phyloP scores from a whole-genome alignment of 2,797 vertebrate species.

The Kryptolebias ocellatus region DNA sequence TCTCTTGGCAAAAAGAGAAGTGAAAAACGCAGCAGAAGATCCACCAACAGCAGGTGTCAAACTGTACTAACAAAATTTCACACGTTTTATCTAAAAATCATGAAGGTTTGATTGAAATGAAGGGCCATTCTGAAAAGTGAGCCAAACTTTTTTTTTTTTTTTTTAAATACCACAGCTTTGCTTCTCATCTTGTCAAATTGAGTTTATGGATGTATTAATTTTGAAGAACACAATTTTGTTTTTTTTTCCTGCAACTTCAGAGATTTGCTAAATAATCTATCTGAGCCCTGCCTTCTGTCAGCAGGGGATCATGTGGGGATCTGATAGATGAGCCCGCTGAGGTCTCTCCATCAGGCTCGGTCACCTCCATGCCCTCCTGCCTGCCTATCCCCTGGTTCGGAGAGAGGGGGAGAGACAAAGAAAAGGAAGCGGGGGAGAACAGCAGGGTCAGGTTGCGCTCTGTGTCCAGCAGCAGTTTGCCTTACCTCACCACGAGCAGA shows the following conservation, averaged over 20 bases:
- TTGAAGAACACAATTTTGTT: too few relatives aligned
- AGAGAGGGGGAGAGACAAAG: slow-evolving; percentile 85
- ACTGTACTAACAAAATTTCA: not conserved
- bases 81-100: not conserved
- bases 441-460: slow-evolving; percentile 85
- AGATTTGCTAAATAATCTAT: not conserved
- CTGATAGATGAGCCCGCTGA: slow-evolving; percentile 80
- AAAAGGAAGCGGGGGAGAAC: slow-evolving; percentile 77
- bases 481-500: slow-evolving; percentile 82
- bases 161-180: not conserved
- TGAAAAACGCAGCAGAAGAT: slow-evolving; percentile 81
- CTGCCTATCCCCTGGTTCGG: slow-evolving; percentile 93
- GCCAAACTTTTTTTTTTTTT: not conserved
- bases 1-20: slow-evolving; percentile 87
- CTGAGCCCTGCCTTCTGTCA: not conserved
- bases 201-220: not conserved
- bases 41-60: slow-evolving; percentile 84
- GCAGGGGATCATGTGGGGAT: slow-evolving; percentile 83
- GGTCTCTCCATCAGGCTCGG: slow-evolving; percentile 83
- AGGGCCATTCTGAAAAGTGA: not conserved
- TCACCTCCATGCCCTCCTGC: slow-evolving; percentile 89
- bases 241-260: not conserved
- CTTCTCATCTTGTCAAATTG: not conserved
- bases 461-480: slow-evolving; percentile 83
- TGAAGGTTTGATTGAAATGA: not conserved